Conservation (phyloP, 2,113 vertebrate species). For the Lampris incognitus region DNA sequence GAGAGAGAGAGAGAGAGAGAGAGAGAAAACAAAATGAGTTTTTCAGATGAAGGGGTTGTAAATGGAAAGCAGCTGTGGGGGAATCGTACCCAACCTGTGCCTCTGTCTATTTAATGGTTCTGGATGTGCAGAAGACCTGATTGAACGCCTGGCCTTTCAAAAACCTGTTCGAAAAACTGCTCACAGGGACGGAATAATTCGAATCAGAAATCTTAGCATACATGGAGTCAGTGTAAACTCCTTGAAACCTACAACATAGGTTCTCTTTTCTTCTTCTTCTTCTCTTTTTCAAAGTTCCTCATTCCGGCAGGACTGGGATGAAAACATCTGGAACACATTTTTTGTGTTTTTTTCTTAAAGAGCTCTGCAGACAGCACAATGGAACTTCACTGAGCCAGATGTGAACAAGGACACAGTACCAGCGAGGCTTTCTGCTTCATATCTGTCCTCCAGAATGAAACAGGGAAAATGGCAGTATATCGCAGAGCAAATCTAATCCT, state of each 20-base stretch:
- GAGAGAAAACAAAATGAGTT: background rate
- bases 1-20: too few relatives aligned
- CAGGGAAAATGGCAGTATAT: background rate
- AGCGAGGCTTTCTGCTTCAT: conserved; percentile 58
- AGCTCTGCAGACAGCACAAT: conserved; percentile 82
- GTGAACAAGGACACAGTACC: conserved; percentile 70
- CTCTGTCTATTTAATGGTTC: conserved; percentile 61
- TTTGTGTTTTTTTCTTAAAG: conserved; percentile 74
- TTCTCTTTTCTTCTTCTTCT: conserved; percentile 8
- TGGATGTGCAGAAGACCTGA: conserved; percentile 33
- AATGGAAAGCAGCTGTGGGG: conserved; percentile 63
- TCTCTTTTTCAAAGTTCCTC: conserved; percentile 66
- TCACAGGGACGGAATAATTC: conserved; percentile 51
- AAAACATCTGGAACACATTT: conserved; percentile 87
- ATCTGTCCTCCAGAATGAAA: conserved; percentile 40
- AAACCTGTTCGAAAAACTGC: conserved; percentile 46
- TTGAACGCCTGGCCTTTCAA: conserved; percentile 24
- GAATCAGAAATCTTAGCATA: conserved; percentile 58
- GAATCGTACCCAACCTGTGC: conserved; percentile 68
- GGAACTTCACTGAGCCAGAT: conserved; percentile 83
- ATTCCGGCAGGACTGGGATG: conserved; percentile 75
- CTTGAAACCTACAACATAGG: conserved; percentile 67
- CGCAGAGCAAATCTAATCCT: too few relatives aligned
- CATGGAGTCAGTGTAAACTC: conserved; percentile 66
- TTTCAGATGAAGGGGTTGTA: conserved; percentile 30